phyloP scores from a whole-genome alignment of 1,140 invertebrate species.

The Aphis craccivora region DNA sequence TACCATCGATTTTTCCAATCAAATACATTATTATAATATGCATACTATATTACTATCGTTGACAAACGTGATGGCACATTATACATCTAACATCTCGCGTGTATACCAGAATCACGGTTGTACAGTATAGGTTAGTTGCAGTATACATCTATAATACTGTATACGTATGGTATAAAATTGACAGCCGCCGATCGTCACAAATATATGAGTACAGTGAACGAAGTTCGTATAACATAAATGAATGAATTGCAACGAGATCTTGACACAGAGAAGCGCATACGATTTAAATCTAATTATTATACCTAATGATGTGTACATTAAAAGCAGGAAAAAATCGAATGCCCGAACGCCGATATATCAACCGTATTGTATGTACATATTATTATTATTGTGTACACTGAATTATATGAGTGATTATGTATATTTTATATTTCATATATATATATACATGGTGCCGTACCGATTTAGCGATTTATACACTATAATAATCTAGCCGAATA shows the following conservation, averaged over 20 bases:
- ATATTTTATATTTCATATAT: background rate
- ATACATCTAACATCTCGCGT: background rate
- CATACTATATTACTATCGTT: background rate
- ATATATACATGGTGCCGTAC: background rate
- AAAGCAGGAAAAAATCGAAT: background rate
- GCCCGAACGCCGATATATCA: background rate
- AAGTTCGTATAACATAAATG: background rate
- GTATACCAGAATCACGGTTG: background rate
- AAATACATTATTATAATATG: too few relatives aligned
- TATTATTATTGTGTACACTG: background rate
- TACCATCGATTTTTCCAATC: background rate
- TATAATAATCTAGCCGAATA: background rate
- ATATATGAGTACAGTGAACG: background rate
- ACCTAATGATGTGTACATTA: background rate
- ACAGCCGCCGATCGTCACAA: background rate
- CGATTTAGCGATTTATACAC: background rate
- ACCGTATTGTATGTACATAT: too few relatives aligned
- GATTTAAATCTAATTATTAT: background rate
- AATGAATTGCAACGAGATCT: background rate
- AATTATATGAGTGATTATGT: background rate
- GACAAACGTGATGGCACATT: background rate
- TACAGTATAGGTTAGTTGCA: background rate
- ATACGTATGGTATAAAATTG: too few relatives aligned
- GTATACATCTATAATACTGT: too few relatives aligned
- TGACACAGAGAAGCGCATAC: background rate